Percentiles rank a stretch among this genome's conserved stretches.
Evolutionary conservation across 2,797 vertebrate genomes (phyloP).

Genomic region (Tachyglossus aculeatus): DNA sequence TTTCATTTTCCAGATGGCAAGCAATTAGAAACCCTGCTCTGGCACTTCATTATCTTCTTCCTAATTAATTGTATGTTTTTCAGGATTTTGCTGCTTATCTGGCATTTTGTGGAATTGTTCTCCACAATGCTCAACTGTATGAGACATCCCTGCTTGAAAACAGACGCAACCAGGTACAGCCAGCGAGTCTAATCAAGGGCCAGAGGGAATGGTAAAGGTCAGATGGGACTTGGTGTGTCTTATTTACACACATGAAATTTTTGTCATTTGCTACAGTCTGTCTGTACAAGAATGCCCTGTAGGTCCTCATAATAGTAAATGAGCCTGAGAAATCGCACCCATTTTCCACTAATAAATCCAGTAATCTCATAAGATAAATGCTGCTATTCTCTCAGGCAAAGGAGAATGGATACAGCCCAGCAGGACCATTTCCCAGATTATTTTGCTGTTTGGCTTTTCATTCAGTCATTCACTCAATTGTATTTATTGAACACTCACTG

Average conservation of each 20-base stretch:
- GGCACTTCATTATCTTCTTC: neutral
- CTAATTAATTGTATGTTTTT: neutral
- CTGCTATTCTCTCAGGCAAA: too few relatives aligned
- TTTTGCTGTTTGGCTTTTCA: too few relatives aligned
- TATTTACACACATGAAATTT: neutral
- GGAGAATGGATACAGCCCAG: too few relatives aligned
- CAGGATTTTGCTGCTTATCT: conserved; percentile 94
- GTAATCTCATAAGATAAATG: too few relatives aligned
- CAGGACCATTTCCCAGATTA: too few relatives aligned
- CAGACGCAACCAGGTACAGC: conserved; percentile 88
- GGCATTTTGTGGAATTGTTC: conserved; percentile 95
- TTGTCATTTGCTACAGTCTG: neutral
- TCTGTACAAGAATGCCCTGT: too few relatives aligned
- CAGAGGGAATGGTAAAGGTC: neutral
- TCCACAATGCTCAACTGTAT: conserved; percentile 95
- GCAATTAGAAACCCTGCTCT: neutral
- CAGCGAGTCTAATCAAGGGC: neutral
- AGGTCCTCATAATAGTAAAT: too few relatives aligned
- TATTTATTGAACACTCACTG: too few relatives aligned
- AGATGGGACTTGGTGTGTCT: neutral
- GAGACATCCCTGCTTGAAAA: conserved; percentile 95
- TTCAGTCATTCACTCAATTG: too few relatives aligned
- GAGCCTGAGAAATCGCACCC: too few relatives aligned
- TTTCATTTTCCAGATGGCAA: neutral
- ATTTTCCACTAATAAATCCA: too few relatives aligned